Percentiles rank a stretch among this genome's conserved stretches.
phyloP scores from a whole-genome alignment of 2,113 vertebrate genomes.

The Peucedramus taeniatus region DNA sequence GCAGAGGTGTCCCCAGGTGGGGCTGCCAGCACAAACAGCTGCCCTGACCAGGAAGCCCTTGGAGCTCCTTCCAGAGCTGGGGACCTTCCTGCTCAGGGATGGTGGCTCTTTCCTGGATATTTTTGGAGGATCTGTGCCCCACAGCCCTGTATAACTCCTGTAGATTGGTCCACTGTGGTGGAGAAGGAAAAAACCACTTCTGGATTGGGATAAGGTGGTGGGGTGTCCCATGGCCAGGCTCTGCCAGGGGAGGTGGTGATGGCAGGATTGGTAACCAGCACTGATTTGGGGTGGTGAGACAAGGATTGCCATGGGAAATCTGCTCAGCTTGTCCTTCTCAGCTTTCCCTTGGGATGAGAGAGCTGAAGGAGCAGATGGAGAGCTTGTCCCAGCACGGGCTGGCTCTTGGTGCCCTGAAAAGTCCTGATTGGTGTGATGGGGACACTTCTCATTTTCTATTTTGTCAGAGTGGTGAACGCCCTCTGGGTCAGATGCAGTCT shows the following conservation, averaged over 20 bases:
- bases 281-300: background rate
- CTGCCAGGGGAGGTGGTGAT: background rate
- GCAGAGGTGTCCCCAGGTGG: rapidly evolving
- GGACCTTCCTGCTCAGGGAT: background rate
- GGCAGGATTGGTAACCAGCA: background rate
- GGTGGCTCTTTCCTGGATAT: background rate
- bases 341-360: background rate
- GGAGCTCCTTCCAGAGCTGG: background rate
- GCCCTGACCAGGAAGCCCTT: background rate
- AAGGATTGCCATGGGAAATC: background rate
- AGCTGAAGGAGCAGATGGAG: background rate
- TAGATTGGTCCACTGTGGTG: background rate
- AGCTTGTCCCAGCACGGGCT: rapidly evolving
- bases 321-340: background rate
- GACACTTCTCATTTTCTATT: rapidly evolving
- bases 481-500: background rate
- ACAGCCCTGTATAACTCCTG: background rate
- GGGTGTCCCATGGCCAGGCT: background rate
- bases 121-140: background rate
- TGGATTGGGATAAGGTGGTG: background rate
- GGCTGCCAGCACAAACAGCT: background rate
- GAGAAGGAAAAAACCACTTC: rapidly evolving
- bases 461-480: background rate
- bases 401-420: background rate
- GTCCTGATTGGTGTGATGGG: rapidly evolving